Evolutionary conservation across 2,888 invertebrate genomes (phyloP).

Genomic region (Drosophila kokeensis): DNA sequence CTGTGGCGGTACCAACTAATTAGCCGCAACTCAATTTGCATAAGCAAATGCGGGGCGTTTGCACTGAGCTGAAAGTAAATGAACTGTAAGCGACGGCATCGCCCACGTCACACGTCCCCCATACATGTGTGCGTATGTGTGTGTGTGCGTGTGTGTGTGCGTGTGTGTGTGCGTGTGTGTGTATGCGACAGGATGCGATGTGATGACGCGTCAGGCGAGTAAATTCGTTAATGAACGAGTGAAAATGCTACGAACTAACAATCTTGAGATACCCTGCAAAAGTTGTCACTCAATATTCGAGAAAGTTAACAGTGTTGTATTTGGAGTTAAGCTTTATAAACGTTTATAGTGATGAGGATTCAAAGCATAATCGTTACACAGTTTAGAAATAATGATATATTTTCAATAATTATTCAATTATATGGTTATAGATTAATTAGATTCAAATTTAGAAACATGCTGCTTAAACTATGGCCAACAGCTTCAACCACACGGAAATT

Average conservation of each 20-base stretch:
- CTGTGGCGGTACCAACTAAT: slow-evolving; percentile 56
- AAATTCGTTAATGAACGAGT: slow-evolving; percentile 66
- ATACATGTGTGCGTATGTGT: slow-evolving; percentile 2
- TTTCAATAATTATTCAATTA: background rate
- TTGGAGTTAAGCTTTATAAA: background rate
- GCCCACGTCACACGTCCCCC: slow-evolving; percentile 51
- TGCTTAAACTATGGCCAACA: background rate
- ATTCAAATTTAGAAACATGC: background rate
- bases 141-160: background rate
- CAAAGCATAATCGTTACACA: too few species aligned
- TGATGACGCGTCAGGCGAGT: slow-evolving; percentile 23
- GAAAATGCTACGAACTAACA: slow-evolving; percentile 2
- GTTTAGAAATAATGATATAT: background rate
- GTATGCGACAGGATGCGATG: slow-evolving; percentile 27
- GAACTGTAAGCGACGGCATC: slow-evolving; percentile 61
- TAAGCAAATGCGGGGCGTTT: slow-evolving; percentile 54
- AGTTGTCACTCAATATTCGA: background rate
- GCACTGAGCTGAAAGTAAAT: slow-evolving; percentile 53
- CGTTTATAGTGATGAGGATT: background rate
- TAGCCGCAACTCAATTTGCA: slow-evolving; percentile 65
- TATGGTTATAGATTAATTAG: background rate
- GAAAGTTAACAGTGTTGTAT: background rate
- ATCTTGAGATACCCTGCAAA: slow-evolving; percentile 21
- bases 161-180: slow-evolving; percentile 6
- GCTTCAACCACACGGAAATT: background rate